A percentile compares a stretch with the other conserved stretches of the same genome.
These are phyloP conservation scores for Odontomyia ornata DNA, from an alignment of 2,888 invertebrate genomes.

Conservation along the genomic window DNA sequence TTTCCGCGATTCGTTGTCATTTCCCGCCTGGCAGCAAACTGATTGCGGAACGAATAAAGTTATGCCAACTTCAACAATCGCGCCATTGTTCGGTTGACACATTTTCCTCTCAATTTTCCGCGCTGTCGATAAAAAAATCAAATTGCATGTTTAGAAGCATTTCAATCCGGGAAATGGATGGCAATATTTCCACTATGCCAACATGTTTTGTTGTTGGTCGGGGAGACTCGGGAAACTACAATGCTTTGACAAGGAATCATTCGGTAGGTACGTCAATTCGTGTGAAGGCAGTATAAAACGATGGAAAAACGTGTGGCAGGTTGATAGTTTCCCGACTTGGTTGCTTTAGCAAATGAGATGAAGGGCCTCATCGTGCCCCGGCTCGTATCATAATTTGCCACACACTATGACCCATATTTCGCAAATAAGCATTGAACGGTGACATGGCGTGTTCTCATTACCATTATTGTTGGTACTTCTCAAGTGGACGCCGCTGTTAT, in stretches of 20 bases:
- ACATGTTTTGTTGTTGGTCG: not conserved
- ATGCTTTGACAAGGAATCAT: no score
- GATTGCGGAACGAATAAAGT: not conserved
- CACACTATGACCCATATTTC: conserved; percentile 12
- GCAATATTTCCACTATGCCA: not conserved
- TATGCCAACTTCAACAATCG: not conserved
- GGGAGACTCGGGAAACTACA: no score
- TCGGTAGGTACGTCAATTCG: no score
- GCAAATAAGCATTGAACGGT: conserved; percentile 2
- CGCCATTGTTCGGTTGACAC: not conserved
- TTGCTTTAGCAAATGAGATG: not conserved
- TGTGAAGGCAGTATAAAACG: not conserved
- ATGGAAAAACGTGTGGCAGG: not conserved
- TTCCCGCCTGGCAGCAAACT: not conserved
- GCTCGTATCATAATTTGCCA: conserved; percentile 3
- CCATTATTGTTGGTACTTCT: not conserved
- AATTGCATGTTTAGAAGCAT: conserved; percentile 27
- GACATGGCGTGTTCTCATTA: conserved; percentile 1
- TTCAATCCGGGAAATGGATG: conserved; percentile 11
- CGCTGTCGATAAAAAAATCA: conserved; percentile 6
- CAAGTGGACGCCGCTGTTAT: not conserved
- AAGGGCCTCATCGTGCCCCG: not conserved
- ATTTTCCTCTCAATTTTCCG: not conserved
- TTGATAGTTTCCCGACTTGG: no score
- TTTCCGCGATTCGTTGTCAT: not conserved